phyloP scores from a whole-genome alignment of 2,888 invertebrate species.

The Salpingus planirostris region DNA sequence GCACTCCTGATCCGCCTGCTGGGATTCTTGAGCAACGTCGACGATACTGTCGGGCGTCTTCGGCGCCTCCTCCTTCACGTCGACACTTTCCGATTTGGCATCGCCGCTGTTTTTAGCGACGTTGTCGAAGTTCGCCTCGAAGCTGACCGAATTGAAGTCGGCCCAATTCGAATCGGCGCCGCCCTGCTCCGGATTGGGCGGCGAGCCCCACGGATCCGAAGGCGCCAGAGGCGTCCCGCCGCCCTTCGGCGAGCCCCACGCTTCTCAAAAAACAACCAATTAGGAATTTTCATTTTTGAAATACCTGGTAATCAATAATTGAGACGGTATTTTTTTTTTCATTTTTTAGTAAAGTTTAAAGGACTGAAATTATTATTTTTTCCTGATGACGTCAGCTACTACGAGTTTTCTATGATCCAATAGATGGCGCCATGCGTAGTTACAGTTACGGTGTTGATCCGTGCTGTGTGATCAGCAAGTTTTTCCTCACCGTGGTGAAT shows the following conservation, averaged over 20 bases:
- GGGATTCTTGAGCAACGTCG: constrained; percentile 14
- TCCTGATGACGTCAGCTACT: no score
- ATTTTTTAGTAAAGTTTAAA: no score
- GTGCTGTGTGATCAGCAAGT: no score
- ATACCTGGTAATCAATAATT: neutral
- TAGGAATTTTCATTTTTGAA: constrained; percentile 1
- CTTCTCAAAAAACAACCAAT: no score
- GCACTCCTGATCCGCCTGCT: constrained; percentile 2
- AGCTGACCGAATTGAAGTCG: constrained; percentile 37
- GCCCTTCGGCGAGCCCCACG: constrained; percentile 34
- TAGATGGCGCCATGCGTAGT: no score
- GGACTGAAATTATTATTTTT: constrained; percentile 2
- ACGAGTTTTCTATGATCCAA: no score
- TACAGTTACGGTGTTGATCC: no score
- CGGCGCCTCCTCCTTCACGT: constrained; percentile 10
- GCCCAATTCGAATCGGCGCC: constrained; percentile 36
- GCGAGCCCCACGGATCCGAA: constrained; percentile 27
- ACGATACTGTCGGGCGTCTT: neutral
- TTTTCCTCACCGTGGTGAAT: no score
- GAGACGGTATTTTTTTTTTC: no score
- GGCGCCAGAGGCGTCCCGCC: constrained; percentile 1
- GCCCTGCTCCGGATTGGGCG: constrained; percentile 12
- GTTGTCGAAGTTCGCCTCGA: constrained; percentile 27
- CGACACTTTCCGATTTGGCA: constrained; percentile 25
- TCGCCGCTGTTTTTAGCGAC: constrained; percentile 22